Evolutionary conservation across 2,113 vertebrate species (phyloP), one percentile per base, ranked within the genome.

Genomic region (Falcunculus frontatus): DNA sequence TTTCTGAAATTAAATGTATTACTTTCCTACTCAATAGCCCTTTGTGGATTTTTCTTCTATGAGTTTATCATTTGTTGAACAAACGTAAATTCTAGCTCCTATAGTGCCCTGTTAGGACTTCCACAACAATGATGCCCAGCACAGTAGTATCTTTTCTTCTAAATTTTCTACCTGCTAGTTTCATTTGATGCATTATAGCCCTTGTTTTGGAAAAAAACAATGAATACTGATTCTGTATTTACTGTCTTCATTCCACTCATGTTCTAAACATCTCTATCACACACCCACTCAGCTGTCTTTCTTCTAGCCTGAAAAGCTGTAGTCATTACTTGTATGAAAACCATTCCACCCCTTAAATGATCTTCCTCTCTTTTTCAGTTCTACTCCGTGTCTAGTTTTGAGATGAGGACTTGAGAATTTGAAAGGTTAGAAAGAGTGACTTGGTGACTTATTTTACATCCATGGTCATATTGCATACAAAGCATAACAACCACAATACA

Each of bases 261-360:
- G 44, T 60, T 95, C 88, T 91, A 91, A 94, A 93, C 83, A 75
- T 63, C 49, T 91, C 33, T 84, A 10, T 87, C 65, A 64, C n/a
- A 59, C 52, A 69, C 62, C 39, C 69, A 78, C 74, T 76, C 65
- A 75, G 22, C 74, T 91, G 33, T 87, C 62, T 94, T 22, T 80
- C 41, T 79, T 72, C 35, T 62, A 90, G 41, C 49, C 20, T 75
- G 46, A 90, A 94, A 75, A 93, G 35, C 62, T 87, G 25, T 60
- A 75, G 52, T 87, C 39, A 56, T 60, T 89, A 84, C 9, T 32
- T 44, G 1, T 29, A 64, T 39, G 30, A 81, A 93, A 94, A 82
- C 8, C 8, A 27, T 91, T 68, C 20, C 16, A 78, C 22, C 19
- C 37, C 30, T 93, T 59, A 78, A 84, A 87, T 0, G 0, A 47